A percentile compares a stretch with the other conserved stretches of the same genome.
These are phyloP conservation scores for Galerucella pusilla DNA, from an alignment of 2,888 invertebrate species.

Conservation along the genomic window DNA sequence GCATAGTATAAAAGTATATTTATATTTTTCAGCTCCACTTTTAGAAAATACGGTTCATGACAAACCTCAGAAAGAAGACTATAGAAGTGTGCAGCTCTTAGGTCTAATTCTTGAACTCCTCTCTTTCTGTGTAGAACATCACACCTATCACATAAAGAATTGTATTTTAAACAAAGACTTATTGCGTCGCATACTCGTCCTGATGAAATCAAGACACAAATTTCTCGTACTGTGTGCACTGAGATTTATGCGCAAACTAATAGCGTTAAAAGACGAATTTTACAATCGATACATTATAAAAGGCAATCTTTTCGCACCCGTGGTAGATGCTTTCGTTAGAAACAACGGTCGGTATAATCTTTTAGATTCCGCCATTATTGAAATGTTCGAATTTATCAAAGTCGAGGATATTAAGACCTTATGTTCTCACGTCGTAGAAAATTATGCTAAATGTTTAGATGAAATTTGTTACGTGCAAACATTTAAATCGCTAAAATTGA, in stretches of 20 bases:
- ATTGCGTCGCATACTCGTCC: constrained; percentile 91
- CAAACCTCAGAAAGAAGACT: constrained; percentile 92
- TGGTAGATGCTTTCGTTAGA: constrained; percentile 94
- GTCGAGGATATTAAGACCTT: constrained; percentile 91
- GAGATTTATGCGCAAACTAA: constrained; percentile 95
- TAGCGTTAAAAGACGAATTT: constrained; percentile 98
- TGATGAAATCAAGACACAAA: constrained; percentile 97
- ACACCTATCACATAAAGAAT: constrained; percentile 98
- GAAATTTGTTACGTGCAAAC: constrained; percentile 98
- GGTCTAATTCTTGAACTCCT: constrained; percentile 95
- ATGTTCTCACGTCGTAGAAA: constrained; percentile 95
- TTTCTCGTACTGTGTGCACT: constrained; percentile 97
- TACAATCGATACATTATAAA: constrained; percentile 96
- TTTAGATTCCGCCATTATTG: constrained; percentile 97
- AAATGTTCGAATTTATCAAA: constrained; percentile 99
- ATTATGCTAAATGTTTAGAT: constrained; percentile 93
- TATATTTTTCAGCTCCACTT: constrained; percentile 78
- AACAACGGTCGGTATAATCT: constrained; percentile 99
- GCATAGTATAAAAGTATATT: too few relatives aligned
- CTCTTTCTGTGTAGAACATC: constrained; percentile 99
- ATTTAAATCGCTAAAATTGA: constrained; percentile 90
- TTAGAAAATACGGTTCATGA: constrained; percentile 92
- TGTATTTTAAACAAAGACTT: constrained; percentile 97
- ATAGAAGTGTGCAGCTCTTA: constrained; percentile 94
- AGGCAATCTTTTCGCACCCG: constrained; percentile 93